Evolutionary conservation across 1,140 invertebrate genomes (phyloP), one percentile per base, ranked within the genome.

Genomic region (Hypsibius dujardini): DNA sequence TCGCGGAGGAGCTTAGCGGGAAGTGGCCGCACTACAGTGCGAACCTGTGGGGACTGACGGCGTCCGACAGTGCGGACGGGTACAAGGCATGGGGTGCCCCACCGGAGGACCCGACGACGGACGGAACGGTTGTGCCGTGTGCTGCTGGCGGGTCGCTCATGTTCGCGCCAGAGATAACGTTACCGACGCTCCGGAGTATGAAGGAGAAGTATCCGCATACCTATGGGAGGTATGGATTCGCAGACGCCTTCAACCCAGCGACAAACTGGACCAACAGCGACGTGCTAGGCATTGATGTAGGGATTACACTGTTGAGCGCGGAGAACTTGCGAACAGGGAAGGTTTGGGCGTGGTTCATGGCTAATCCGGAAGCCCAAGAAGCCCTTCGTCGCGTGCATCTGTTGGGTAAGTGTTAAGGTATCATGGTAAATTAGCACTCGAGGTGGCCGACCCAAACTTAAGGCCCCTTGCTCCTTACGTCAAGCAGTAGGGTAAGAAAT

Each of bases 201-300:
- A 56, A 56, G 50, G n/a, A n/a, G 7, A 7, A 56, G 50, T 56
- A 56, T n/a, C 7, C n/a, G 50, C 7, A n/a, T 56, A 56, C n/a
- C 50, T 56, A 56, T 56, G n/a, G n/a, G 28, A 12, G 71, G 2
- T 75, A 75, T 46, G 74, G 74, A 3, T 75, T 75, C 59, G 50
- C 74, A 45, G 74, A 75, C 60, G 74, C 74, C 1, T 75, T 74
- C 69, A 56, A 56, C n/a, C 50, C 50, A 56, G 72, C 72, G 47
- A 50, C 14, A 2, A 45, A 47, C 47, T 73, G 71, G 72, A 50
- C 46, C 40, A 73, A 74, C 69, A 46, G 47, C 1, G 72, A 74
- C 71, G 74, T 74, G 1, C 72, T 75, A 70, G 74, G 74, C 59
- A 75, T 75, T 71, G 73, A 75, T 47, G 70, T 74, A 1, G 74